phyloP scores from a whole-genome alignment of 1,140 invertebrate species.

The Solen grandis region DNA sequence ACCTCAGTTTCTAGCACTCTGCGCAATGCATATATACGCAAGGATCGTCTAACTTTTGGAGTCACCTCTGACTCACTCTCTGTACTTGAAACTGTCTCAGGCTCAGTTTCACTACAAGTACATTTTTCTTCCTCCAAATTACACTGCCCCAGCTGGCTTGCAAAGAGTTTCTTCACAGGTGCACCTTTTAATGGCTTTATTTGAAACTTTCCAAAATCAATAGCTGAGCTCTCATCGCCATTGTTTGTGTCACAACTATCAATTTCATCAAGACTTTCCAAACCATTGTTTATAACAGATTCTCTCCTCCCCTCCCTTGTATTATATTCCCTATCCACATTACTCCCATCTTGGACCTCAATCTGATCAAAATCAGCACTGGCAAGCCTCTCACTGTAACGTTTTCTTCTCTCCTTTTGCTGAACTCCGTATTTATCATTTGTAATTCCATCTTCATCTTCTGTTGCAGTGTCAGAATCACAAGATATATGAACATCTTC shows the following conservation, averaged over 20 bases:
- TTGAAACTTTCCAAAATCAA: not conserved
- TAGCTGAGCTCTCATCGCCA: not conserved
- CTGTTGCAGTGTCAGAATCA: not conserved
- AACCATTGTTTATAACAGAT: no score
- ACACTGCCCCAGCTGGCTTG: not conserved
- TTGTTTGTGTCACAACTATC: not conserved
- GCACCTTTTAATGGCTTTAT: not conserved
- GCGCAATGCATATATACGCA: not conserved
- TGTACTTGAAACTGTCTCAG: not conserved
- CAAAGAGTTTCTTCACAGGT: not conserved
- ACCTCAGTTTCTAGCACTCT: not conserved
- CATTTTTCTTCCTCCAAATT: not conserved
- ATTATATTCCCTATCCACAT: no score
- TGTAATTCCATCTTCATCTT: not conserved
- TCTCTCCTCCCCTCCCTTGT: no score
- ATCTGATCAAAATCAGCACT: no score
- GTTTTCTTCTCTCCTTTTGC: no score
- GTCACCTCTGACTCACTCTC: not conserved
- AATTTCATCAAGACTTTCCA: no score
- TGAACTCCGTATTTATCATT: not conserved
- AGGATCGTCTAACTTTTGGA: slow-evolving; percentile 3
- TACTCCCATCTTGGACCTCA: no score
- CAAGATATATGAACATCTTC: slow-evolving; percentile 35
- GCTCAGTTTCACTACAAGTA: not conserved
- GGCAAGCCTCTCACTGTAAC: no score